Conservation (phyloP, 2,888 invertebrate species). For the Cordilura impudica region DNA sequence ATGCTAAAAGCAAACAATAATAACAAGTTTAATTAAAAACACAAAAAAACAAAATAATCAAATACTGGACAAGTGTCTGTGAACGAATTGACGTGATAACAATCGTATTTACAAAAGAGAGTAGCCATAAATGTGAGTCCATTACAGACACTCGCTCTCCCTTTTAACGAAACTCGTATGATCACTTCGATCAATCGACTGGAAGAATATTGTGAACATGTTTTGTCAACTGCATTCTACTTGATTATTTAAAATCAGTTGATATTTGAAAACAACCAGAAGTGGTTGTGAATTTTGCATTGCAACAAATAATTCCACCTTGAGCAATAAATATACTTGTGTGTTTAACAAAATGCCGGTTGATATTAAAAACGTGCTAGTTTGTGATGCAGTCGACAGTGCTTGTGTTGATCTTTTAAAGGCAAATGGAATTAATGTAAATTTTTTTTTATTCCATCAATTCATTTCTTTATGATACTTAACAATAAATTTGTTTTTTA, state of each 20-base stretch:
- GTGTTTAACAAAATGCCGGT: slow-evolving; percentile 78
- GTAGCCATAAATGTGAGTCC: background rate
- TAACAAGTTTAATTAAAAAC: background rate
- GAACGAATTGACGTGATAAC: background rate
- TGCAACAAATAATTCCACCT: background rate
- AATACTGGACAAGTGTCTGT: background rate
- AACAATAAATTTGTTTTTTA: background rate
- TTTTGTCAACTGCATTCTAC: slow-evolving; percentile 18
- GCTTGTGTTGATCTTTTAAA: slow-evolving; percentile 90
- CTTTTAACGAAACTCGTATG: background rate
- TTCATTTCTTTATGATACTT: background rate
- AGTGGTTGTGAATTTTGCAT: slow-evolving; percentile 1
- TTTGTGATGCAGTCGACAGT: slow-evolving; percentile 95
- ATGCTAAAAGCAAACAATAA: background rate
- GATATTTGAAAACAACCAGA: slow-evolving; percentile 2
- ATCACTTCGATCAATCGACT: background rate
- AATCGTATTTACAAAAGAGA: background rate
- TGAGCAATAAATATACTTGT: background rate
- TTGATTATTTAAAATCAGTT: slow-evolving; percentile 42
- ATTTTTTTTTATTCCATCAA: slow-evolving; percentile 45
- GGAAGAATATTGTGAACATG: background rate
- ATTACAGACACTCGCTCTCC: background rate
- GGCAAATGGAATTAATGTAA: slow-evolving; percentile 87
- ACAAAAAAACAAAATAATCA: slow-evolving; percentile 4
- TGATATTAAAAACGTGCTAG: slow-evolving; percentile 88